Evolutionary conservation across 2,113 vertebrate genomes (phyloP).

Genomic region (Archilochus colubris): DNA sequence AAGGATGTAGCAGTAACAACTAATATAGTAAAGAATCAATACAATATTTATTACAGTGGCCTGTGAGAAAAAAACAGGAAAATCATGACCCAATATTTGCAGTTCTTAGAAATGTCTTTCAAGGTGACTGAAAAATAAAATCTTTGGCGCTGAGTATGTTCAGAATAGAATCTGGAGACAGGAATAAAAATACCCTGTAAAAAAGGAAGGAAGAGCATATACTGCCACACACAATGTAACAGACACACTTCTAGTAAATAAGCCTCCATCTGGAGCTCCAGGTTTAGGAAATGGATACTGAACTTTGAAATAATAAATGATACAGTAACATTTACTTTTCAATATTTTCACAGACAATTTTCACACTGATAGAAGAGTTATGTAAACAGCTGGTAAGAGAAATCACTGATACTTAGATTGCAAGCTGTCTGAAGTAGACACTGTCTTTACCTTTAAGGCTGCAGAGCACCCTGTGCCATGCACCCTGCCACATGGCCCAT

Average conservation of each 20-base stretch:
- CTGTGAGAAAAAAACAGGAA: background rate
- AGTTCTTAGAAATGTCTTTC: constrained; percentile 11
- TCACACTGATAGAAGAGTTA: constrained; percentile 48
- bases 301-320: constrained; percentile 68
- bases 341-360: constrained; percentile 65
- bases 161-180: background rate
- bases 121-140: background rate
- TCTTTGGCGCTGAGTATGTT: background rate
- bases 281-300: constrained; percentile 52
- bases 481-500: background rate
- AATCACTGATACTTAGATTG: constrained; percentile 20
- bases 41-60: background rate
- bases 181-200: background rate
- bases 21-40: background rate
- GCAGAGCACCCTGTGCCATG: background rate
- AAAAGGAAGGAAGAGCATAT: background rate
- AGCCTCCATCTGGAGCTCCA: constrained; percentile 59
- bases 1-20: background rate
- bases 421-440: constrained; percentile 13
- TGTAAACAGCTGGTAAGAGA: constrained; percentile 28
- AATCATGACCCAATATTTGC: background rate
- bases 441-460: background rate
- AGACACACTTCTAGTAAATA: constrained; percentile 34
- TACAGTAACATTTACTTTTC: constrained; percentile 34
- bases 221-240: background rate